Percentiles rank a stretch among this genome's conserved stretches.
phyloP scores from a whole-genome alignment of 35 echinoderm and acorn worm genomes.

The Strongylocentrotus purpuratus region DNA sequence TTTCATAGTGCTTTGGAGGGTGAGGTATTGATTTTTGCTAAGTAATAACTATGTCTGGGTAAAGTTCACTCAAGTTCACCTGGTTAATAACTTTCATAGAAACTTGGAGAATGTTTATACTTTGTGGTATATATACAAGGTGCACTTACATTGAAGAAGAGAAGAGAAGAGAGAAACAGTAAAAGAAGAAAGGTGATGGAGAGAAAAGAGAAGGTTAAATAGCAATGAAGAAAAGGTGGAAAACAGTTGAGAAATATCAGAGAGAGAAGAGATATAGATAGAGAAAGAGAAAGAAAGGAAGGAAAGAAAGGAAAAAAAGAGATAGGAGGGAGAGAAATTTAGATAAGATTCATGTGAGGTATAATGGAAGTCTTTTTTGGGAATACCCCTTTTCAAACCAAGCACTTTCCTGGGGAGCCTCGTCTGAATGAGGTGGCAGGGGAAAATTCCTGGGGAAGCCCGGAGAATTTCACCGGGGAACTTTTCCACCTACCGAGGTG shows the following conservation, averaged over 20 bases:
- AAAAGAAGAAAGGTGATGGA: neutral
- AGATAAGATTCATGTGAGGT: too few relatives aligned
- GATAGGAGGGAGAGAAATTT: too few relatives aligned
- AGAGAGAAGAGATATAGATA: neutral
- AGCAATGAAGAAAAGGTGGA: neutral
- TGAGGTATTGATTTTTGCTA: neutral
- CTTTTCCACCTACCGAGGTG: too few relatives aligned
- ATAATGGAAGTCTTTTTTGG: too few relatives aligned
- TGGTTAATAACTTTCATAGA: neutral
- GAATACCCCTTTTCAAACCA: too few relatives aligned
- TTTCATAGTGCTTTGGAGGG: neutral
- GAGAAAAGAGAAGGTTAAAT: neutral
- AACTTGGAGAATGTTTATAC: neutral
- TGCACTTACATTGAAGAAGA: neutral
- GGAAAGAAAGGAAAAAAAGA: too few relatives aligned
- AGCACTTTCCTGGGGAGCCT: too few relatives aligned
- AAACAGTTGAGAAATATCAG: neutral
- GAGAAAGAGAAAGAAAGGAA: too few relatives aligned
- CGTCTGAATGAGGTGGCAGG: too few relatives aligned
- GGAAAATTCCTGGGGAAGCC: too few relatives aligned
- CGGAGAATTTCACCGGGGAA: too few relatives aligned
- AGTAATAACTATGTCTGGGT: neutral
- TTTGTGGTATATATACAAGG: neutral
- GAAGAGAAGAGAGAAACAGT: neutral
- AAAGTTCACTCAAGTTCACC: neutral